A percentile compares a stretch with the other conserved stretches of the same genome.
These are phyloP conservation scores for Epinephelus coioides DNA, from an alignment of 2,797 vertebrate species.

Conservation along the genomic window DNA sequence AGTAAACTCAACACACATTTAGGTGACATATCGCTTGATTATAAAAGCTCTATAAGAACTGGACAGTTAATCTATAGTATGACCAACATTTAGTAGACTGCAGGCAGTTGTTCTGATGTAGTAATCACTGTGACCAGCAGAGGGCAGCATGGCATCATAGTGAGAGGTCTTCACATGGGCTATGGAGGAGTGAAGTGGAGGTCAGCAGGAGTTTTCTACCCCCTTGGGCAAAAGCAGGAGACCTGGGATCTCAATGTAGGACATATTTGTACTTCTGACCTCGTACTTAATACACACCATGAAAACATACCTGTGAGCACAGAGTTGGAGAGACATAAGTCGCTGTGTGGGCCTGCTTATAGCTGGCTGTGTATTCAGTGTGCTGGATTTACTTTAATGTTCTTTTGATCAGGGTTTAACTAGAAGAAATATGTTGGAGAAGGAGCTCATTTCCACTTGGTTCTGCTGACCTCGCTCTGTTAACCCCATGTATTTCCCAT, in stretches of 20 bases:
- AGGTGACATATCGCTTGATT: background rate
- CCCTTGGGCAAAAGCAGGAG: slow-evolving; percentile 27
- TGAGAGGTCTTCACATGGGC: background rate
- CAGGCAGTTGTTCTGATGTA: background rate
- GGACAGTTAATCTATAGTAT: background rate
- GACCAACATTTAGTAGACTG: background rate
- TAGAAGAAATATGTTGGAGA: slow-evolving; percentile 43
- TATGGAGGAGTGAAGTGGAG: slow-evolving; percentile 46
- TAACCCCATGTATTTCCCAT: slow-evolving; percentile 58
- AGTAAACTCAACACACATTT: background rate
- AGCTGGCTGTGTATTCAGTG: slow-evolving; percentile 33
- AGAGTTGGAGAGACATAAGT: slow-evolving; percentile 28
- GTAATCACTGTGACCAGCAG: slow-evolving; percentile 65
- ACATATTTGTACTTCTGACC: slow-evolving; percentile 58
- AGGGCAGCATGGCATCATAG: slow-evolving; percentile 72
- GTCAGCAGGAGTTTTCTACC: slow-evolving; percentile 33
- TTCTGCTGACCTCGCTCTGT: slow-evolving; percentile 31
- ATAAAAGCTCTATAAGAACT: background rate
- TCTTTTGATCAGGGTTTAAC: slow-evolving; percentile 62
- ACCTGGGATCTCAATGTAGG: slow-evolving; percentile 54
- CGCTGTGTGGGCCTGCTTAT: slow-evolving; percentile 31
- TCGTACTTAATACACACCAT: slow-evolving; percentile 43
- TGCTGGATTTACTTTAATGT: slow-evolving; percentile 39
- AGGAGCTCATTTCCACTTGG: slow-evolving; percentile 33
- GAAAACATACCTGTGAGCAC: slow-evolving; percentile 59